These are phyloP conservation scores for Cyphomyrus discorhynchus DNA, from an alignment of 2,113 vertebrate genomes.

Conservation along the genomic window DNA sequence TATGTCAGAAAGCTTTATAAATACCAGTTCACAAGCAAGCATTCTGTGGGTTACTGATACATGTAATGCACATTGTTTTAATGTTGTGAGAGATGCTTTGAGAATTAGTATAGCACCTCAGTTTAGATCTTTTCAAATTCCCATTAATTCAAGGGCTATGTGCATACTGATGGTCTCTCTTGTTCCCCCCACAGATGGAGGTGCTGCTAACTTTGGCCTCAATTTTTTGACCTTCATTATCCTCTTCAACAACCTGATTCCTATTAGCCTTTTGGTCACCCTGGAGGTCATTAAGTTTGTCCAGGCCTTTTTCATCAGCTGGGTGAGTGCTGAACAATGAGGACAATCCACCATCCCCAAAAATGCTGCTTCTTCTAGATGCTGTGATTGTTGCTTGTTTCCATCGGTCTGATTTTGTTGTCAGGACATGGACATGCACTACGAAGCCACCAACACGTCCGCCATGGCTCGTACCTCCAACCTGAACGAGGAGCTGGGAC, in stretches of 20 bases:
- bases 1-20: neutral
- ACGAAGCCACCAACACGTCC: conserved; percentile 85
- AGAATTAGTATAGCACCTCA: neutral
- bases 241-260: conserved; percentile 99
- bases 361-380: neutral
- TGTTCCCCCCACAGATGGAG: conserved; percentile 72
- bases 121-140: neutral
- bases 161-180: neutral
- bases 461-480: conserved; percentile 96
- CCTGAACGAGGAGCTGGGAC: conserved; percentile 94
- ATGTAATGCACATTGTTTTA: neutral
- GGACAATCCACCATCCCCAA: neutral
- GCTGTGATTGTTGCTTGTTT: neutral
- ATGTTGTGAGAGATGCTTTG: neutral
- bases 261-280: conserved; percentile 95
- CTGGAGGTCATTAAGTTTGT: conserved; percentile 98
- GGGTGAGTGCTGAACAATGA: conserved; percentile 68
- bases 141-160: neutral
- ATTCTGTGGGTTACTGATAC: neutral
- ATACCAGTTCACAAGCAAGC: neutral
- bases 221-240: conserved; percentile 99
- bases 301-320: conserved; percentile 98
- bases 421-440: conserved; percentile 92
- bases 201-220: conserved; percentile 90
- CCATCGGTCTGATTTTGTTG: conserved; percentile 12